phyloP scores from a whole-genome alignment of 1,140 invertebrate genomes.

The Phocides pigmalion region DNA sequence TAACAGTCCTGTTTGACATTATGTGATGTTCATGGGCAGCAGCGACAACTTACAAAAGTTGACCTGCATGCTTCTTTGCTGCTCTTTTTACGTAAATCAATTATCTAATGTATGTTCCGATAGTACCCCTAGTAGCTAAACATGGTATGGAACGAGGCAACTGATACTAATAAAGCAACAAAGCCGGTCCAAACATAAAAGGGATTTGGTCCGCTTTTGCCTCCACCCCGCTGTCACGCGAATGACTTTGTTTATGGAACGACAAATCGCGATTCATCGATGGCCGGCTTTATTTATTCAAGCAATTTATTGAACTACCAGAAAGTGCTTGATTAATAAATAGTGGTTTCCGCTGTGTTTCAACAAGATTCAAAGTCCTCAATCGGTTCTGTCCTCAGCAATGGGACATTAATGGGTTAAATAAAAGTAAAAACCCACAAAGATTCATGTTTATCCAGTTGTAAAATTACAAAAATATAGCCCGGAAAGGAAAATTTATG shows the following conservation, averaged over 20 bases:
- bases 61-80: too few species aligned
- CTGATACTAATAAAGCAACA: background rate
- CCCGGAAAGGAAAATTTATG: background rate
- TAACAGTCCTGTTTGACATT: too few species aligned
- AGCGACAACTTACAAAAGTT: too few species aligned
- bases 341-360: too few species aligned
- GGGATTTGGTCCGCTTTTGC: slow-evolving; percentile 4
- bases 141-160: background rate
- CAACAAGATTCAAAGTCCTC: too few species aligned
- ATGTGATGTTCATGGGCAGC: too few species aligned
- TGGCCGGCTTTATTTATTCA: background rate
- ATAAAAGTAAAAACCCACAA: background rate
- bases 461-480: background rate
- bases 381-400: too few species aligned
- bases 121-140: background rate
- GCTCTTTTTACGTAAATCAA: too few species aligned
- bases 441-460: background rate
- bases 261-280: slow-evolving; percentile 16
- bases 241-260: slow-evolving; percentile 3
- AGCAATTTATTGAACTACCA: background rate
- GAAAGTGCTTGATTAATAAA: too few species aligned
- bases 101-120: too few species aligned
- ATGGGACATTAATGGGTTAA: too few species aligned
- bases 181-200: slow-evolving; percentile 17
- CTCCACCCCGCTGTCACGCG: slow-evolving; percentile 1